Base-by-base conservation (phyloP, 2,888 invertebrate species). In the Heliconius erato region DNA sequence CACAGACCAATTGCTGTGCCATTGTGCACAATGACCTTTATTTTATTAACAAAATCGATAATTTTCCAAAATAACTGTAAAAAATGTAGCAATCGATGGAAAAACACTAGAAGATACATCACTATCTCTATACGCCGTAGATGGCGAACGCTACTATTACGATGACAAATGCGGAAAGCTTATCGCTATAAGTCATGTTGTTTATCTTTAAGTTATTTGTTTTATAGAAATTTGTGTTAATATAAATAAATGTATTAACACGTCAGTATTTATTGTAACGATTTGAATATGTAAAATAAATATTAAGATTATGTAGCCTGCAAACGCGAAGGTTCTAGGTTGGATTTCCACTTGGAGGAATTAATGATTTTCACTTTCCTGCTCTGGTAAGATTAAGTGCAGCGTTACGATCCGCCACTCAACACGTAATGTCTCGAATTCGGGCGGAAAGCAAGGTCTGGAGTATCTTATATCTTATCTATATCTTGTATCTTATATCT, bases 121-220 rank as follows among this genome's bases (percentile, higher is more conserved):
- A 67, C 67, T 35, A 69, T 32, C 26, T 68, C 68, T 32, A 68
- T 12, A 14, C 65, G 67, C 67, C 67, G 67, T 67, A 67, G 28
- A 67, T 67, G 67, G 67, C 6, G 7, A 28, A 65, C n/a, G 65
- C 67, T 67, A 28, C 67, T 69, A 35, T 69, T 69, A 69, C 11
- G 19, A 69, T 69, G 68, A 69, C 68, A 69, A 32, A 35, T 69
- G 68, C 68, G 68, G 68, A 69, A 69, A 69, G 32, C 35, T 69
- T 68, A 68, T 68, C 23, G 68, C 9, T 69, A 4, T 4, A 35
- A 32, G 11, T 69, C 68, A 69, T 69, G 35, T 69, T 69, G 35
- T 35, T 32, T 69, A 69, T 69, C 68, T 32, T 9, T 69, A 32
- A 69, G 32, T 32, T 19, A 69, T 26, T 44, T 74, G n/a, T 49